Conservation (phyloP, 2,797 vertebrate species). For the Rhinella marina region DNA sequence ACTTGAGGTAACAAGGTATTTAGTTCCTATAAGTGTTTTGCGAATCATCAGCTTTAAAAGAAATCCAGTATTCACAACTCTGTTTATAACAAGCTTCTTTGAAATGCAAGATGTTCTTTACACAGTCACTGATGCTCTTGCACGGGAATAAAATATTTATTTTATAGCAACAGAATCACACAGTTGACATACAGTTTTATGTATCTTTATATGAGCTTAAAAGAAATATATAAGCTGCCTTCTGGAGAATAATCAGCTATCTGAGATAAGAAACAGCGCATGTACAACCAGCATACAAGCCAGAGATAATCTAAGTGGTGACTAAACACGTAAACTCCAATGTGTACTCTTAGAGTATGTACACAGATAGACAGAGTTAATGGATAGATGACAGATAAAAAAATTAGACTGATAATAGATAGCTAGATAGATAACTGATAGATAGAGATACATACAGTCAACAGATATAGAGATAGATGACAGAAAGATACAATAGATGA, state of each 20-base stretch:
- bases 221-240: constrained; percentile 35
- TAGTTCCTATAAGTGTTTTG: constrained; percentile 13
- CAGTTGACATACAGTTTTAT: constrained; percentile 41
- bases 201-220: constrained; percentile 29
- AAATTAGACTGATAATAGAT: no score
- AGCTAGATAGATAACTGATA: no score
- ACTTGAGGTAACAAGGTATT: constrained; percentile 12
- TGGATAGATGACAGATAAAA: no score
- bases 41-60: constrained; percentile 31
- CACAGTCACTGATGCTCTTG: constrained; percentile 32
- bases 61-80: background rate
- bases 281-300: background rate
- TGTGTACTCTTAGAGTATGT: no score
- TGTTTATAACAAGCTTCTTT: constrained; percentile 28
- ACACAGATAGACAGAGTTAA: no score
- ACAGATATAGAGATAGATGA: no score
- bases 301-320: background rate
- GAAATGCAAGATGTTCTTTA: constrained; percentile 30
- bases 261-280: background rate
- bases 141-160: constrained; percentile 40
- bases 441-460: no score
- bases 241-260: constrained; percentile 34
- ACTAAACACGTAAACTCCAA: background rate
- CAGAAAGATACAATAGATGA: no score
- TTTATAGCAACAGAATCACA: constrained; percentile 40